phyloP scores from a whole-genome alignment of 2,797 vertebrate species.

The Microcaecilia unicolor region DNA sequence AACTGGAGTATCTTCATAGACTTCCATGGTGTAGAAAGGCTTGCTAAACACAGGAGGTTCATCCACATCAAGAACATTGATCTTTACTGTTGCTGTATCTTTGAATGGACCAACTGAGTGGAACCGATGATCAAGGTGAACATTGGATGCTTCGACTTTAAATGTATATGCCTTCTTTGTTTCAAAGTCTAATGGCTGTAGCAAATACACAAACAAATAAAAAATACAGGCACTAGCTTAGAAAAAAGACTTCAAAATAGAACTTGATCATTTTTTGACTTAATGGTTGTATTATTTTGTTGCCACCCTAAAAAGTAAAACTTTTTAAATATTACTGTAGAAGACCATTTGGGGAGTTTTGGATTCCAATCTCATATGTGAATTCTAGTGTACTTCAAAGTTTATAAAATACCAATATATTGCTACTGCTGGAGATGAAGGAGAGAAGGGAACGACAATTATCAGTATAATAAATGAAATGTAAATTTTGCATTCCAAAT shows the following conservation, averaged over 20 bases:
- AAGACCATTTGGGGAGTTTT: no score
- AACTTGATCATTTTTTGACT: no score
- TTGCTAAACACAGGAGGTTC: slow-evolving; percentile 94
- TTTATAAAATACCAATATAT: no score
- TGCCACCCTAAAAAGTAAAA: no score
- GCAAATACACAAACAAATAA: slow-evolving; percentile 11
- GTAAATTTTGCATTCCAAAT: no score
- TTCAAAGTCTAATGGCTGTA: slow-evolving; percentile 87
- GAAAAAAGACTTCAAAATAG: neutral
- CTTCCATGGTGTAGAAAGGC: slow-evolving; percentile 85
- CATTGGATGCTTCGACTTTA: slow-evolving; percentile 90
- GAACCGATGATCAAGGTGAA: slow-evolving; percentile 82
- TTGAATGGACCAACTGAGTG: slow-evolving; percentile 88
- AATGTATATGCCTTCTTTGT: slow-evolving; percentile 94
- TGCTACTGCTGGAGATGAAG: no score
- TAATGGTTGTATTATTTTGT: no score
- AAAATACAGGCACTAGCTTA: neutral
- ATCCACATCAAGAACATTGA: slow-evolving; percentile 89
- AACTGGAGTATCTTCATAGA: slow-evolving; percentile 86
- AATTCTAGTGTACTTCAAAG: no score
- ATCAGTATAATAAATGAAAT: no score
- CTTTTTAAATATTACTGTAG: no score
- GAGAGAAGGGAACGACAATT: no score
- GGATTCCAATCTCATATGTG: no score
- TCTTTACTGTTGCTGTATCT: slow-evolving; percentile 93